A percentile compares a stretch with the other conserved stretches of the same genome.
phyloP scores from a whole-genome alignment of 1,140 invertebrate genomes.

The Drosophila seguyi region DNA sequence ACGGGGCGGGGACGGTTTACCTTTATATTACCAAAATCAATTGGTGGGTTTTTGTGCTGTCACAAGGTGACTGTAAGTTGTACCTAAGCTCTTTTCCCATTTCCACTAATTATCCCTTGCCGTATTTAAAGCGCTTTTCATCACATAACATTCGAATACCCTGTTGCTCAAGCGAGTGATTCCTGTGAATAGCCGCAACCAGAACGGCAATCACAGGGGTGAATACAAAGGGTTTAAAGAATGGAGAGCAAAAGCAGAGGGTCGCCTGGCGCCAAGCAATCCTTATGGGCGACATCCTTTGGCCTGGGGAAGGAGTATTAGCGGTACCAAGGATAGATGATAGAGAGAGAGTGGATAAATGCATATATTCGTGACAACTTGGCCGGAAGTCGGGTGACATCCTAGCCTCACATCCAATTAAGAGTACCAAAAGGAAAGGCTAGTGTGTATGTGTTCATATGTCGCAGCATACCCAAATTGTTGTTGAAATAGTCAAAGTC shows the following conservation, averaged over 20 bases:
- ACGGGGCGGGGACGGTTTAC: constrained; percentile 1
- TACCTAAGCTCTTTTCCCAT: not conserved
- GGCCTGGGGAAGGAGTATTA: constrained; percentile 13
- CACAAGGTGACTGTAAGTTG: constrained; percentile 8
- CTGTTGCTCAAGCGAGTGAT: constrained; percentile 2
- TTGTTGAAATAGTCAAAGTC: constrained; percentile 6
- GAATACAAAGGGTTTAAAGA: not conserved
- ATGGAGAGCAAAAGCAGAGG: not conserved
- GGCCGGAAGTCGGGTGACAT: constrained; percentile 11
- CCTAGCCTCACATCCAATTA: not conserved
- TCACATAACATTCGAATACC: not conserved
- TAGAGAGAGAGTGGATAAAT: not conserved
- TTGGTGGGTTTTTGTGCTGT: constrained; percentile 37
- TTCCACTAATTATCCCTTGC: constrained; percentile 12
- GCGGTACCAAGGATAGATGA: not conserved
- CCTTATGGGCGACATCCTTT: constrained; percentile 1
- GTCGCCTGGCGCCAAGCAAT: constrained; percentile 2
- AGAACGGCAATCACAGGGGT: constrained; percentile 2
- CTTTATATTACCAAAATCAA: constrained; percentile 65
- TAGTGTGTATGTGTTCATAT: not conserved
- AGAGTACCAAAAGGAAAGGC: not conserved
- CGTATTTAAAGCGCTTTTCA: constrained; percentile 8
- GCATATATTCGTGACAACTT: constrained; percentile 15
- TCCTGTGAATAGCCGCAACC: constrained; percentile 5
- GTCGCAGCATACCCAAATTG: not conserved